phyloP scores from a whole-genome alignment of 2,113 vertebrate species.

The Eurypyga helias region DNA sequence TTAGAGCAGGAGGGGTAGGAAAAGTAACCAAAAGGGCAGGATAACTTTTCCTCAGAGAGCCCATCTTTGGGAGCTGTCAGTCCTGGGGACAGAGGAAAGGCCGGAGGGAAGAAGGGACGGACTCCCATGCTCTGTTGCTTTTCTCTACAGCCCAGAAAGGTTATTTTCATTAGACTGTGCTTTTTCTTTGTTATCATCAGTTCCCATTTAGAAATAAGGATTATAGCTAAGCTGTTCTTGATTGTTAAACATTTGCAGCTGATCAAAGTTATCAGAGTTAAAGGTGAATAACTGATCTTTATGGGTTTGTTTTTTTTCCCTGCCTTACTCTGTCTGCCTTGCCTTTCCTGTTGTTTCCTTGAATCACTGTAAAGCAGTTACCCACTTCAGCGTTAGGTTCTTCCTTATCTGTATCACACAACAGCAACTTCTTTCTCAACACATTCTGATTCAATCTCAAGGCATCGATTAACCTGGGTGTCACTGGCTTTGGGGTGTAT shows the following conservation, averaged over 20 bases:
- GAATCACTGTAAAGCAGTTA: not conserved
- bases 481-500: not conserved
- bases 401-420: not conserved
- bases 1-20: not conserved
- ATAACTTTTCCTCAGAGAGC: not conserved
- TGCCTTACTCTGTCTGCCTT: not conserved
- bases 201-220: not conserved
- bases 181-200: not conserved
- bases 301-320: not conserved
- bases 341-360: not conserved
- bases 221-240: not conserved
- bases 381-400: not conserved
- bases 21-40: not conserved
- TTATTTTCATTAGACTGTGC: not conserved
- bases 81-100: not conserved
- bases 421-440: not conserved
- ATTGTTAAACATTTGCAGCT: not conserved
- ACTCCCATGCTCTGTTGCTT: not conserved
- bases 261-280: not conserved
- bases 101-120: not conserved
- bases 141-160: not conserved
- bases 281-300: not conserved
- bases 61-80: accelerated
- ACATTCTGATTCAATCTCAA: slow-evolving; percentile 23
- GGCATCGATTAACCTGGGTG: not conserved